Conservation (phyloP, 2,888 invertebrate species). For the Galeopsomyia nigrocyanea region DNA sequence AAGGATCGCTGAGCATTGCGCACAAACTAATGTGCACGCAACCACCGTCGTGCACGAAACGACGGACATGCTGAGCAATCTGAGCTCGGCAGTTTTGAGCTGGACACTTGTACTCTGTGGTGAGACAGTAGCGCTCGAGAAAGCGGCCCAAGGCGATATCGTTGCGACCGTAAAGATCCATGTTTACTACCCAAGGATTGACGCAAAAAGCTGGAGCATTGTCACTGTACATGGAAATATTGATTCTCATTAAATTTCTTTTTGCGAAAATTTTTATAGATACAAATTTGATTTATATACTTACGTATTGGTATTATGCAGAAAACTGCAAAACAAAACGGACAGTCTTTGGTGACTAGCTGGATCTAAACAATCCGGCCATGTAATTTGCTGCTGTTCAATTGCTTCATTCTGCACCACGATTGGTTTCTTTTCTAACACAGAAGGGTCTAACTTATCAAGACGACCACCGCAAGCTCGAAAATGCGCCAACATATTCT, state of each 20-base stretch:
- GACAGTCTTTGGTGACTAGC: conserved; percentile 88
- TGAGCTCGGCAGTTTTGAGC: conserved; percentile 68
- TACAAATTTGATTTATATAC: background rate
- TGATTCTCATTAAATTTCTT: background rate
- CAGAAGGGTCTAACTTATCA: background rate
- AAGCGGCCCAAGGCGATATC: conserved; percentile 97
- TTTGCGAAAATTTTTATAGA: too few relatives aligned
- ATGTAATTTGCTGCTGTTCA: conserved; percentile 19
- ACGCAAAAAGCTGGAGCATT: conserved; percentile 92
- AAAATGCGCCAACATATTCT: conserved; percentile 85
- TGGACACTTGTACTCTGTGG: conserved; percentile 86
- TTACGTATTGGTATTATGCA: conserved; percentile 74
- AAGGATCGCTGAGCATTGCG: conserved; percentile 69
- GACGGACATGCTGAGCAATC: conserved; percentile 64
- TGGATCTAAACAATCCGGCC: conserved; percentile 81
- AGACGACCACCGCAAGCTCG: conserved; percentile 83
- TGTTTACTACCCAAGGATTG: conserved; percentile 90
- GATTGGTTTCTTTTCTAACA: conserved; percentile 46
- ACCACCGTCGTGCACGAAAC: conserved; percentile 90
- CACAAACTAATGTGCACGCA: conserved; percentile 83
- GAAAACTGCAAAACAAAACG: conserved; percentile 91
- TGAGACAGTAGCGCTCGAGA: conserved; percentile 92
- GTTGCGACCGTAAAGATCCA: conserved; percentile 95
- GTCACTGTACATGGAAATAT: conserved; percentile 57
- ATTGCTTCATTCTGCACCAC: conserved; percentile 31